A percentile compares a stretch with the other conserved stretches of the same genome.
phyloP scores from a whole-genome alignment of 1,140 invertebrate species.

The Schlechtendalia chinensis region DNA sequence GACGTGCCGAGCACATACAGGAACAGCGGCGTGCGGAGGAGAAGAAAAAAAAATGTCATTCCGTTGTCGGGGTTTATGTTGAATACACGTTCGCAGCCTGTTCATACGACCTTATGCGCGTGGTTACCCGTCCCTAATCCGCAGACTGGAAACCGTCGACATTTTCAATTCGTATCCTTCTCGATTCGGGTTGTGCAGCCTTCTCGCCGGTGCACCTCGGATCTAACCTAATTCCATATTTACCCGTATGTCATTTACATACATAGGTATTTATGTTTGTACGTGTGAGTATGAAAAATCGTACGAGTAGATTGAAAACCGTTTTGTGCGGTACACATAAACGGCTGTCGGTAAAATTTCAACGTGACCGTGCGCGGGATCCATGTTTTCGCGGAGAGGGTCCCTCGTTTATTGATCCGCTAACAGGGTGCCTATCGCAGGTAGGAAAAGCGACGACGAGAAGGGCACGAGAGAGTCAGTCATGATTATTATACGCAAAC shows the following conservation, averaged over 20 bases:
- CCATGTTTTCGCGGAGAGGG: slow-evolving; percentile 3
- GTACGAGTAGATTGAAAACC: background rate
- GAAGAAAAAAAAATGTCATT: slow-evolving; percentile 1
- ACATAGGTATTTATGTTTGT: background rate
- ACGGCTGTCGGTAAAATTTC: slow-evolving; percentile 22
- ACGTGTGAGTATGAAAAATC: background rate
- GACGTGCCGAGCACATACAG: background rate
- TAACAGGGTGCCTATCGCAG: background rate
- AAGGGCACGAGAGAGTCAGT: background rate
- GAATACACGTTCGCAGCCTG: background rate
- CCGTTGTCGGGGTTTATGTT: background rate
- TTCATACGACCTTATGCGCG: background rate
- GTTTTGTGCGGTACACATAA: slow-evolving; percentile 1
- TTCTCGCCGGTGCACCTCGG: background rate
- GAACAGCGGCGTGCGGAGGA: background rate
- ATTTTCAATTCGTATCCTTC: background rate
- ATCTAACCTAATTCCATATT: slow-evolving; percentile 1
- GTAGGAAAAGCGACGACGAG: background rate
- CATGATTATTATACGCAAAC: slow-evolving; percentile 9
- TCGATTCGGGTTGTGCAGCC: background rate
- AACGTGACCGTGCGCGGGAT: background rate
- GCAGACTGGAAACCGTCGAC: background rate
- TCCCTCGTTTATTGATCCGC: slow-evolving; percentile 35
- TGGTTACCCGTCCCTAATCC: background rate
- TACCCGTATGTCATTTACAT: background rate